A percentile compares a stretch with the other conserved stretches of the same genome.
phyloP scores from a whole-genome alignment of 92 coral and sea anemone genomes.

The Epizoanthus illoricatus region DNA sequence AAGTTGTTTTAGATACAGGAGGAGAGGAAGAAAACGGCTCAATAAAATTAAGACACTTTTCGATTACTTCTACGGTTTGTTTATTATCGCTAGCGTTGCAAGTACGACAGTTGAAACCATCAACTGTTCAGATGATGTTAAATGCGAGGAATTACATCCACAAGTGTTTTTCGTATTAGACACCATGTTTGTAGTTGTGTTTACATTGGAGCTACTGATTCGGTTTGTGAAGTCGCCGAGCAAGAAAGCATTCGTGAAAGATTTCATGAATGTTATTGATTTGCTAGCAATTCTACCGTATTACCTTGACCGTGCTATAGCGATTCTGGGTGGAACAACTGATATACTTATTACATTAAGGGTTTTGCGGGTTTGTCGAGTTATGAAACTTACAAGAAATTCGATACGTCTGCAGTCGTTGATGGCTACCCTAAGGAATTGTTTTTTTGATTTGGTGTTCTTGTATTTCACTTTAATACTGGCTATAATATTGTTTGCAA shows the following conservation, averaged over 20 bases:
- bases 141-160: conserved; percentile 52
- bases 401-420: conserved; percentile 72
- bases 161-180: conserved; percentile 57
- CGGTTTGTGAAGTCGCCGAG: conserved; percentile 58
- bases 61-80: conserved; percentile 55
- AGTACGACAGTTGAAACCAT: conserved; percentile 78
- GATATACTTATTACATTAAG: conserved; percentile 60
- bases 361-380: conserved; percentile 71
- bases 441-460: conserved; percentile 72
- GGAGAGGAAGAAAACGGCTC: background rate
- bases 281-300: conserved; percentile 74
- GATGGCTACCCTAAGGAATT: conserved; percentile 62
- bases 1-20: background rate
- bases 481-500: conserved; percentile 75
- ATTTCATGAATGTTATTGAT: conserved; percentile 69
- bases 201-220: conserved; percentile 67
- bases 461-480: conserved; percentile 67
- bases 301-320: conserved; percentile 59
- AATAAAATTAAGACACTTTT: background rate
- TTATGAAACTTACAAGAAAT: conserved; percentile 75
- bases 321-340: conserved; percentile 45
- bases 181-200: conserved; percentile 71
- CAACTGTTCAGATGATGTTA: conserved; percentile 55
- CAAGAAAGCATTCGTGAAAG: conserved; percentile 51
- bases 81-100: conserved; percentile 75